phyloP scores from a whole-genome alignment of 2,888 invertebrate genomes.

The Eustalomyia histrio region DNA sequence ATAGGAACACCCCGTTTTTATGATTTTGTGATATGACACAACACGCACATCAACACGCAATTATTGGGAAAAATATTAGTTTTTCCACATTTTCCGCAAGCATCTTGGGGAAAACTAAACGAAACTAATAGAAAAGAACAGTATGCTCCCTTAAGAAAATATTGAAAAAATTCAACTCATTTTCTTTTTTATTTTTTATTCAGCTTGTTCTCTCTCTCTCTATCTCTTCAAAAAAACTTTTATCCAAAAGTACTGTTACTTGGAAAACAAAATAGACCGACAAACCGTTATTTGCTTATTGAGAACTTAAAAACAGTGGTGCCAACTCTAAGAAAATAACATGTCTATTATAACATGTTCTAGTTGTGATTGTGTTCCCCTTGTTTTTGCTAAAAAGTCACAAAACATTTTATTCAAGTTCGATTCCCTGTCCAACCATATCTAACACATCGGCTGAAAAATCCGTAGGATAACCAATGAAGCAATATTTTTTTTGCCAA shows the following conservation, averaged over 20 bases:
- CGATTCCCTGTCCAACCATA: too few relatives aligned
- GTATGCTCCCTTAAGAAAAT: conserved; percentile 52
- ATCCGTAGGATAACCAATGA: too few relatives aligned
- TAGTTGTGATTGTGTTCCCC: too few relatives aligned
- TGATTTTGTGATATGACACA: conserved; percentile 55
- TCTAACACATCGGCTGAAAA: too few relatives aligned
- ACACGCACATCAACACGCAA: conserved; percentile 61
- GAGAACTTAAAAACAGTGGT: conserved; percentile 3
- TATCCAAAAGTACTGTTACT: conserved; percentile 34
- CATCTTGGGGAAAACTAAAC: conserved; percentile 64
- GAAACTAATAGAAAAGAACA: conserved; percentile 44
- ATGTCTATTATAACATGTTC: too few relatives aligned
- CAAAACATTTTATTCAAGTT: too few relatives aligned
- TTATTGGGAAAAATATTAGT: conserved; percentile 51
- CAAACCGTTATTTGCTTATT: conserved; percentile 30
- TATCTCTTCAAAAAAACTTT: conserved; percentile 20
- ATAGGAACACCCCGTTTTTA: conserved; percentile 55
- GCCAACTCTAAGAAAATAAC: neutral
- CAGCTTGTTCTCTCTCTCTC: conserved; percentile 27
- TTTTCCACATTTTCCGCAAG: conserved; percentile 64
- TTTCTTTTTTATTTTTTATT: conserved; percentile 34
- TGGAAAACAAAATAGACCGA: conserved; percentile 22
- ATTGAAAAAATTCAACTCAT: conserved; percentile 14
- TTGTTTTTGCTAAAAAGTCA: too few relatives aligned
- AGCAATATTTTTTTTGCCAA: too few relatives aligned